phyloP scores from a whole-genome alignment of 2,888 invertebrate genomes.

The Oxycera nigricornis region DNA sequence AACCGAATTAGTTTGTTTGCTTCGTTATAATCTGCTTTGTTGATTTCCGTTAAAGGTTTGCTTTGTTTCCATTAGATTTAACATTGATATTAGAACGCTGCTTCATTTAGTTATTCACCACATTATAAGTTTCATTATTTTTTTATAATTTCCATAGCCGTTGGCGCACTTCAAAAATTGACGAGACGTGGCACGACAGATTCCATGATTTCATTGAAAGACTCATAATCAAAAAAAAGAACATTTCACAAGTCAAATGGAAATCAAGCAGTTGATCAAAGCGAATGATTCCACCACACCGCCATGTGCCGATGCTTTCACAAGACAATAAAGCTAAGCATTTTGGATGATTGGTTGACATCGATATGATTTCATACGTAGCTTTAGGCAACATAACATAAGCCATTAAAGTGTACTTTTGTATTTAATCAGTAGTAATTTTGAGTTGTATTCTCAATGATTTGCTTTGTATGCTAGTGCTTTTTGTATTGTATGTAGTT shows the following conservation, averaged over 20 bases:
- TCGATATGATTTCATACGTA: not conserved
- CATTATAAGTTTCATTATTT: not conserved
- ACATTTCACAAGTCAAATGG: not conserved
- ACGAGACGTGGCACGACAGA: slow-evolving; percentile 51
- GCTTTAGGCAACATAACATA: not conserved
- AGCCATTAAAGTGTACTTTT: not conserved
- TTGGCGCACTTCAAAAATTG: slow-evolving; percentile 66
- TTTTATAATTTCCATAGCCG: slow-evolving; percentile 63
- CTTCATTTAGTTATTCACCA: slow-evolving; percentile 46
- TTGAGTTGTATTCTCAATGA: not conserved
- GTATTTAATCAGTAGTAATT: not conserved
- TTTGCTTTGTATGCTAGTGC: not conserved
- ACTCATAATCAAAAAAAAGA: not conserved
- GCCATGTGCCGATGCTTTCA: not conserved
- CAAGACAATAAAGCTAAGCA: not conserved
- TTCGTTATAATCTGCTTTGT: no score
- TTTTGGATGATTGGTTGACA: not conserved
- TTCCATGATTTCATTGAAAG: slow-evolving; percentile 35
- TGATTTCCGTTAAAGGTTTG: no score
- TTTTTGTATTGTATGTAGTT: not conserved
- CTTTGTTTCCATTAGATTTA: not conserved
- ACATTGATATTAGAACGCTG: not conserved
- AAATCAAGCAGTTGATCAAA: not conserved
- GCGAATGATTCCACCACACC: not conserved
- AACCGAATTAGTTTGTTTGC: no score